Evolutionary conservation across 2,113 vertebrate genomes (phyloP), one percentile per base, ranked within the genome.

Genomic region (Carollia perspicillata): DNA sequence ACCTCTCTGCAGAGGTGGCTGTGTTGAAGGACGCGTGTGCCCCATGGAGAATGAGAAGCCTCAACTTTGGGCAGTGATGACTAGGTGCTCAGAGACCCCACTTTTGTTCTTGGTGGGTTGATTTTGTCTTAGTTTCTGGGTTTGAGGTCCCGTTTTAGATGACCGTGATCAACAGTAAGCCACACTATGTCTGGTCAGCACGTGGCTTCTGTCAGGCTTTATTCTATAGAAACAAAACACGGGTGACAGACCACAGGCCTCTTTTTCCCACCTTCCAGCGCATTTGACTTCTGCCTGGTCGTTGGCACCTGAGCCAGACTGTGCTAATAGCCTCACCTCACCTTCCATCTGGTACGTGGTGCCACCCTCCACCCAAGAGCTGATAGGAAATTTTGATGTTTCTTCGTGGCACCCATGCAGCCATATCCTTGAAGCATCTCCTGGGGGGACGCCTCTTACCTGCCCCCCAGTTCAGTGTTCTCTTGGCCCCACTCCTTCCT

Each of bases 1-100:
- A 12, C 51, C 37, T 30, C 8, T 30, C 60, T 40, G 23, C 5
- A 1, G 49, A 1, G 16, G 17, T 5, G 6, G 28, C 49, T 1
- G 30, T 77, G 20, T 26, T 55, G 10, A 13, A 16, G 72, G 40
- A 30, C 5, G 14, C 1, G 1, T 0, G 12, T 23, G 0, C 6
- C n/a, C 20, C 28, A 16, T 1, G 2, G 8, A 22, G 14, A 7
- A 42, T 6, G 11, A n/a, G 14, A 37, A 10, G 44, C 4, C n/a
- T 66, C 33, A 37, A 1, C 23, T 8, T 47, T 18, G 40, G 84
- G 5, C 17, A 4, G 3, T 1, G 22, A 28, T 14, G 13, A 75
- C 40, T 23, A 2, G 68, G 12, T 37, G 75, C 37, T 35, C 18
- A 10, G 89, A 37, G 22, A n/a, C 40, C 65, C 6, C 2, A 17